Conservation (phyloP, 2,113 vertebrate species). For the Maccullochella peelii region DNA sequence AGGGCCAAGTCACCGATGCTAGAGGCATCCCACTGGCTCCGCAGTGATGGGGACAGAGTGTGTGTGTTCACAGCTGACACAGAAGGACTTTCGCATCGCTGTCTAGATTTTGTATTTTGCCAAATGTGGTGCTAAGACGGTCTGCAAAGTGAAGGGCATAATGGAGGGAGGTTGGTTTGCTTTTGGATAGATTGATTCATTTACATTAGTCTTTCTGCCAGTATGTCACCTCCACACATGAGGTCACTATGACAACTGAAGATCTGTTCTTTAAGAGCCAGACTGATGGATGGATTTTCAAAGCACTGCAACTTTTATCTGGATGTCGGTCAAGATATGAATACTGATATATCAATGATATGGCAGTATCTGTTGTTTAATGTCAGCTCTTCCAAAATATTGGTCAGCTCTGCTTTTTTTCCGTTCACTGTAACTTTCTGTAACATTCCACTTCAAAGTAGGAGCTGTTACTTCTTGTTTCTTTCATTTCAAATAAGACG, state of each 20-base stretch:
- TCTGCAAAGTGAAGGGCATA: constrained; percentile 37
- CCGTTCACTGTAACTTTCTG: not conserved
- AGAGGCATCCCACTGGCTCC: constrained; percentile 94
- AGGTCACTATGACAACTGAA: not conserved
- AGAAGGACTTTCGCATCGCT: constrained; percentile 12
- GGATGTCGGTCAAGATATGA: not conserved
- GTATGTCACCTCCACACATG: not conserved
- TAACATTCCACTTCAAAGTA: constrained; percentile 32
- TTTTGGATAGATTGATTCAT: constrained; percentile 26
- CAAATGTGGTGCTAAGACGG: constrained; percentile 53
- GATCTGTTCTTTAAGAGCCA: not conserved
- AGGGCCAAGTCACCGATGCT: constrained; percentile 96
- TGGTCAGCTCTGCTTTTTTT: not conserved
- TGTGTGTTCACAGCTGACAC: not conserved
- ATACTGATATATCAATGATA: not conserved
- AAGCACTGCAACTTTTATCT: not conserved
- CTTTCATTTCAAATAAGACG: constrained; percentile 37
- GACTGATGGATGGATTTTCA: constrained; percentile 4
- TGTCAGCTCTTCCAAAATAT: not conserved
- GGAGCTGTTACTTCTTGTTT: constrained; percentile 17
- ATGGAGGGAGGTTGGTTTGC: constrained; percentile 16
- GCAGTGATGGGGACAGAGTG: constrained; percentile 82
- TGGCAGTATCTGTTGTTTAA: not conserved
- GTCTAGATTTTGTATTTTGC: constrained; percentile 39
- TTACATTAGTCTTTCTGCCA: constrained; percentile 10